Evolutionary conservation across 1,140 invertebrate species (phyloP), one percentile per base, ranked within the genome.

Genomic region (Venustaconcha ellipsiformis): DNA sequence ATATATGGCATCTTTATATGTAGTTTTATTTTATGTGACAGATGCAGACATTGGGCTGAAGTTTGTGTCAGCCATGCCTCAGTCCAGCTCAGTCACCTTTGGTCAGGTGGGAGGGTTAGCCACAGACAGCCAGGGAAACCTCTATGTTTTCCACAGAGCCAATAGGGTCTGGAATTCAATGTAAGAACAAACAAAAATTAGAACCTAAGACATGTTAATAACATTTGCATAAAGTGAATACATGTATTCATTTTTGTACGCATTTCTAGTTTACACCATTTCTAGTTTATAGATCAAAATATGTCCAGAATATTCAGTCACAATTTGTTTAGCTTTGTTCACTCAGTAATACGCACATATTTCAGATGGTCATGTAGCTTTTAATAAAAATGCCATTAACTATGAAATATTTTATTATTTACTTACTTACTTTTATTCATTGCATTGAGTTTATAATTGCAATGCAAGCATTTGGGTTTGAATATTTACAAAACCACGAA

Each of bases 81-180:
- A 30, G n/a, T 14, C 74, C 3, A 18, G 60, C 13, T 91, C 97
- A 37, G 37, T 48, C 4, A 48, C 37, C 11, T 48, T 48, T 48
- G 96, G 96, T 5, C 95, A 97, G 91, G 94, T 97, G 72, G 93
- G 94, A 57, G 96, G 95, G 62, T 94, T 97, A 5, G 93, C 95
- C 8, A 94, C 96, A 15, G 95, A 97, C 90, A 92, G 92, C 14
- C 89, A 93, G 48, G 94, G 94, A 15, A 94, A 95, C 85, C 94
- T 96, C 0, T 94, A 96, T 23, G 93, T 98, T 67, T 97, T 98
- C 89, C 96, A 98, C 89, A 91, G 96, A 69, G 95, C 93, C 62
- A 92, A 94, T 83, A 92, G 94, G 85, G 91, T 94, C 69, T 98
- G 96, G 95, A 93, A 95, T 59, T 60, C 72, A 8, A 57, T 88